These are phyloP conservation scores for Cheilosia scutellata DNA, from an alignment of 2,888 invertebrate genomes.

Conservation along the genomic window DNA sequence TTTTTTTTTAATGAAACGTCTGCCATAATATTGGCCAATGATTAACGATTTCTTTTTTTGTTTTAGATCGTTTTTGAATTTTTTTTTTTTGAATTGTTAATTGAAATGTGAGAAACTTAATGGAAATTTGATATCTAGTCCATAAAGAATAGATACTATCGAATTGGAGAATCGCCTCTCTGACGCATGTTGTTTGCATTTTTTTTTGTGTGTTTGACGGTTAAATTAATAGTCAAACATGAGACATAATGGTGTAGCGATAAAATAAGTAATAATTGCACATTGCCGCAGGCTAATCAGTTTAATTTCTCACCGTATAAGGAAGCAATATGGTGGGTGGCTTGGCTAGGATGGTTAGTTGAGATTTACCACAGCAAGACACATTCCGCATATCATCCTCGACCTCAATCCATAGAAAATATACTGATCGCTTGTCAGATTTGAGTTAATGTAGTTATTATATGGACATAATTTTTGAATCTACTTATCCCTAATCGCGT, in stretches of 20 bases:
- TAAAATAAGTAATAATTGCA: conserved; percentile 16
- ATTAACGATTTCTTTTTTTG: conserved; percentile 58
- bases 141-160: not conserved
- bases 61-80: conserved; percentile 1
- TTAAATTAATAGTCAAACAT: conserved; percentile 48
- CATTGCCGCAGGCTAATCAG: conserved; percentile 1
- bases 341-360: not conserved
- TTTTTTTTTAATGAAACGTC: conserved; percentile 72
- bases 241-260: conserved; percentile 24
- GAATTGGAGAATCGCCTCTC: conserved; percentile 9
- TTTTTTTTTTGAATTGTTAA: conserved; percentile 5
- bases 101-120: conserved; percentile 57
- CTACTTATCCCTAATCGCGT: conserved; percentile 1
- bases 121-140: conserved; percentile 57
- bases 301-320: not conserved
- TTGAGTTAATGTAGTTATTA: not conserved
- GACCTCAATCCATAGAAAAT: not conserved
- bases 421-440: conserved; percentile 4
- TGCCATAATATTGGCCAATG: conserved; percentile 70
- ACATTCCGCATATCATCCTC: not conserved
- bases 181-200: conserved; percentile 23
- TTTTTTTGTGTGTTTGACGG: conserved; percentile 10
- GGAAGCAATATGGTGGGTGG: conserved; percentile 6
- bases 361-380: too few species aligned
- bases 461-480: conserved; percentile 11